Conservation (phyloP, 2,888 invertebrate species). For the Scaptomyza reducta region DNA sequence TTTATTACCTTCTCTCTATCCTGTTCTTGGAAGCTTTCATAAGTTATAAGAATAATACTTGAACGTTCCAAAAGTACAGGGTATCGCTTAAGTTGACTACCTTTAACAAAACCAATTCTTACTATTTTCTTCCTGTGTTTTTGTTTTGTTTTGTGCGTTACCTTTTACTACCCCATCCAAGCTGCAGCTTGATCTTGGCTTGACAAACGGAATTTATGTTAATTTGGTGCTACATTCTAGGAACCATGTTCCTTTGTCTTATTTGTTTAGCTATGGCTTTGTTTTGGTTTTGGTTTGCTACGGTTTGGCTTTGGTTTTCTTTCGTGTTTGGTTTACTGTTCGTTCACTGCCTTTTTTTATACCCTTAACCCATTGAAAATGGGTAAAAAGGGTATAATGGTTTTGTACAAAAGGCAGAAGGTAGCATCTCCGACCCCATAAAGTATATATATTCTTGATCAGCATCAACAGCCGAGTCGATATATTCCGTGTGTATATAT, state of each 20-base stretch:
- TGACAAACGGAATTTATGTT: conserved; percentile 71
- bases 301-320: conserved; percentile 3
- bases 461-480: too few species aligned
- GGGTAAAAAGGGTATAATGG: too few species aligned
- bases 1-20: not conserved
- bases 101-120: too few species aligned
- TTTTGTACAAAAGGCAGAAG: too few species aligned
- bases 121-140: conserved; percentile 6
- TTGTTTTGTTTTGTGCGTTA: conserved; percentile 12
- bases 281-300: conserved; percentile 48
- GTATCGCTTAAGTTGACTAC: not conserved
- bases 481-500: too few species aligned
- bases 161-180: conserved; percentile 1
- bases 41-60: not conserved
- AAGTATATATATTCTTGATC: too few species aligned
- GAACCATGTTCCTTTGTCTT: conserved; percentile 49
- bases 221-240: conserved; percentile 69
- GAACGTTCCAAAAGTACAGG: not conserved
- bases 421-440: too few species aligned
- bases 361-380: too few species aligned
- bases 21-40: not conserved
- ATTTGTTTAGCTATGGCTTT: conserved; percentile 56
- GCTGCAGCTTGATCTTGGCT: conserved; percentile 35
- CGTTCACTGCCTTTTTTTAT: conserved; percentile 6
- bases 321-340: not conserved